These are phyloP conservation scores for Drosophila macrospina DNA, from an alignment of 2,888 invertebrate genomes.

Conservation along the genomic window DNA sequence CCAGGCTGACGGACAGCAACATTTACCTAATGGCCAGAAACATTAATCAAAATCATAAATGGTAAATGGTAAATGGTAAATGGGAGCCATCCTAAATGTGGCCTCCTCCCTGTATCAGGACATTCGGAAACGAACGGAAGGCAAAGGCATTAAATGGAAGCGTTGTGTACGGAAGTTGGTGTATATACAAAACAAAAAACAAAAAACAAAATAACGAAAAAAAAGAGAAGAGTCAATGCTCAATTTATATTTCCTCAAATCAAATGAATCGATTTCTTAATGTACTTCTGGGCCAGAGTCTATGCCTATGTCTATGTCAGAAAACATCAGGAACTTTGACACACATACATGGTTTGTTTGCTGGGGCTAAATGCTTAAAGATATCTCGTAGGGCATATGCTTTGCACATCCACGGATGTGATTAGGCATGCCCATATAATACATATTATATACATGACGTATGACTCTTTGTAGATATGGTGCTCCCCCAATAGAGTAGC, in stretches of 20 bases:
- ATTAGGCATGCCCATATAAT: slow-evolving; percentile 61
- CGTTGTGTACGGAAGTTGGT: slow-evolving; percentile 45
- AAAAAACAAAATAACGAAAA: too few relatives aligned
- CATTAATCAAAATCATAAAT: slow-evolving; percentile 81
- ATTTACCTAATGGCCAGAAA: slow-evolving; percentile 62
- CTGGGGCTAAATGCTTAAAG: slow-evolving; percentile 32
- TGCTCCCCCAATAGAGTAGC: background rate
- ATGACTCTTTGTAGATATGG: background rate
- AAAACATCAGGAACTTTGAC: slow-evolving; percentile 22
- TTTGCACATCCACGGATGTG: slow-evolving; percentile 70
- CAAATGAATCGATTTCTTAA: slow-evolving; percentile 75
- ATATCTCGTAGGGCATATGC: slow-evolving; percentile 69
- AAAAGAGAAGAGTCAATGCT: slow-evolving; percentile 61
- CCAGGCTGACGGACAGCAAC: slow-evolving; percentile 66
- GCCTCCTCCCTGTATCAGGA: slow-evolving; percentile 13
- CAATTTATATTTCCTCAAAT: slow-evolving; percentile 73
- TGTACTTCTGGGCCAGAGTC: slow-evolving; percentile 55
- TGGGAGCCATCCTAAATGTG: slow-evolving; percentile 26
- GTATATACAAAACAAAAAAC: slow-evolving; percentile 7
- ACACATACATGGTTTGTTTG: slow-evolving; percentile 13
- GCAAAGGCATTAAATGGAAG: slow-evolving; percentile 35
- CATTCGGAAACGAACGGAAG: slow-evolving; percentile 45
- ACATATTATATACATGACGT: slow-evolving; percentile 11
- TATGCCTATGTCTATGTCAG: slow-evolving; percentile 9
- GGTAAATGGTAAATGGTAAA: slow-evolving; percentile 17